Percentiles rank a stretch among this genome's conserved stretches.
phyloP scores from a whole-genome alignment of 2,888 invertebrate species.

The Netelia inedita region DNA sequence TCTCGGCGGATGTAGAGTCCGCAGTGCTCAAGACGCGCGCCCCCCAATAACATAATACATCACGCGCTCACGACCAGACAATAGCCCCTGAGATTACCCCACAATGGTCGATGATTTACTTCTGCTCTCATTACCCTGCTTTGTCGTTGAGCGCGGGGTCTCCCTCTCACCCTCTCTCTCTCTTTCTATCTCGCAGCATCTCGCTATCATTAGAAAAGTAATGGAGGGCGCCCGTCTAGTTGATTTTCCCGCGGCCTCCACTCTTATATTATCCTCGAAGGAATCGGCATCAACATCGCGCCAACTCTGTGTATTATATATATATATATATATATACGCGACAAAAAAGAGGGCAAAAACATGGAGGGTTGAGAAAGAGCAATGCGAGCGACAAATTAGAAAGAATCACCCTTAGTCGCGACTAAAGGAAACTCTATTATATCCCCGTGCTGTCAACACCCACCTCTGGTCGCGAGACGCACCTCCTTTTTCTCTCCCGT shows the following conservation, averaged over 20 bases:
- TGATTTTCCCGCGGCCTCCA: conserved; percentile 73
- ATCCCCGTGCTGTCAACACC: conserved; percentile 71
- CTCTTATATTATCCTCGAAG: conserved; percentile 82
- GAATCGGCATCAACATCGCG: conserved; percentile 71
- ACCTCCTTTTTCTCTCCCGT: conserved; percentile 56
- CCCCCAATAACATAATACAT: conserved; percentile 84
- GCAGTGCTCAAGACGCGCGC: conserved; percentile 67
- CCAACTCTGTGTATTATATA: conserved; percentile 13
- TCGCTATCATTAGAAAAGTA: conserved; percentile 85
- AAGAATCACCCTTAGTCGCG: conserved; percentile 78
- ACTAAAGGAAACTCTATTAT: conserved; percentile 81
- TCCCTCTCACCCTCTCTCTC: conserved; percentile 42
- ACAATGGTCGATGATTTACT: conserved; percentile 85
- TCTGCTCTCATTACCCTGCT: conserved; percentile 85
- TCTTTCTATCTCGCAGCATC: conserved; percentile 77
- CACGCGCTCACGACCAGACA: conserved; percentile 83
- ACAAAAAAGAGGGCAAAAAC: conserved; percentile 35
- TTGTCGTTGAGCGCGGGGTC: conserved; percentile 79
- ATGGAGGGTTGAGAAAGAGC: conserved; percentile 50
- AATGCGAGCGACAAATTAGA: conserved; percentile 80
- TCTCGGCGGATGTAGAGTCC: conserved; percentile 73
- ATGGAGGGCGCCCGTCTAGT: conserved; percentile 80
- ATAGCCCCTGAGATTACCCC: conserved; percentile 83
- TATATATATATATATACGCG: not conserved
- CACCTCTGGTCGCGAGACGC: conserved; percentile 52